Evolutionary conservation across 2,888 invertebrate genomes (phyloP).

Genomic region (Icerya purchasi): DNA sequence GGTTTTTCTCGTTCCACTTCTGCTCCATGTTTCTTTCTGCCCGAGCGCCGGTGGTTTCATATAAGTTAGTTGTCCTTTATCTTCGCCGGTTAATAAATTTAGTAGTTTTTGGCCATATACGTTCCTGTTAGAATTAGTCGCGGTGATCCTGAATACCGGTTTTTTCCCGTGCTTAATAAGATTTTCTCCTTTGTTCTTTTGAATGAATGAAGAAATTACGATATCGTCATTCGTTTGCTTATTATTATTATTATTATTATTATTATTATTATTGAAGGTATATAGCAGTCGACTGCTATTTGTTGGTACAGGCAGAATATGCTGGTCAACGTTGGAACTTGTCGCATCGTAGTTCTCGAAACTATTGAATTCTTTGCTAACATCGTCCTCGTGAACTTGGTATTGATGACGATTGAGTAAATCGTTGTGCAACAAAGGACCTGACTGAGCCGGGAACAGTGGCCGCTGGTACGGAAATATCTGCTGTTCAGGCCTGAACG

Average conservation of each 20-base stretch:
- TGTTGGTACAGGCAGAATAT: not conserved
- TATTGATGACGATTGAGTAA: constrained; percentile 5
- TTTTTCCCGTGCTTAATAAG: not conserved
- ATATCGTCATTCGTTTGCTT: not conserved
- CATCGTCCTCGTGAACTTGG: constrained; percentile 11
- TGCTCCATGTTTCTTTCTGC: constrained; percentile 14
- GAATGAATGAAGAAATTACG: no score
- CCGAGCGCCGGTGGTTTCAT: constrained; percentile 15
- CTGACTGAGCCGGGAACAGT: not conserved
- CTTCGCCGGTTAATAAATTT: constrained; percentile 5
- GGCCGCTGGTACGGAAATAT: not conserved
- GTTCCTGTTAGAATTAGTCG: not conserved
- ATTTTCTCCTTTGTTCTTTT: no score
- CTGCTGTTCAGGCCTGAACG: constrained; percentile 3
- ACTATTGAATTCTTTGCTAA: no score
- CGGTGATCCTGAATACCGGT: not conserved
- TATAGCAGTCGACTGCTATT: not conserved
- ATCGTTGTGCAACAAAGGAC: not conserved
- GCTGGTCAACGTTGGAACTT: not conserved
- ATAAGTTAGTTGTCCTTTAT: not conserved
- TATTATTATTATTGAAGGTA: not conserved
- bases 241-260: not conserved
- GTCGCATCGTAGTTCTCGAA: not conserved
- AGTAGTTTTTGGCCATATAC: constrained; percentile 1
- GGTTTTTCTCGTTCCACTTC: no score